phyloP scores from a whole-genome alignment of 1,140 invertebrate species.

The Drosophila kanapiae region DNA sequence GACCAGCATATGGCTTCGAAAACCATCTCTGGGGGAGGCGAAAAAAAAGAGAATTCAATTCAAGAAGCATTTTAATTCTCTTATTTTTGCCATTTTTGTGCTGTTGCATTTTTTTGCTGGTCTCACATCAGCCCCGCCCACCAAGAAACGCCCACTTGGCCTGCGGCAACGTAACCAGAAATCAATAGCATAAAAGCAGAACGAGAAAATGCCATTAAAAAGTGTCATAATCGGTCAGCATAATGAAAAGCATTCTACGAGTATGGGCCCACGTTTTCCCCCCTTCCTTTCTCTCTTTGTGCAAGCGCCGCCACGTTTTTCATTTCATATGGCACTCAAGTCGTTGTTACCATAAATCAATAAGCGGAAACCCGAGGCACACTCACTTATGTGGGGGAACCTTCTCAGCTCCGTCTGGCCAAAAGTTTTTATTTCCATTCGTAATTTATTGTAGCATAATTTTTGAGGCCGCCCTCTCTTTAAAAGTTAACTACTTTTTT shows the following conservation, averaged over 20 bases:
- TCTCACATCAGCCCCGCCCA: slow-evolving; percentile 3
- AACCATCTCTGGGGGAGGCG: slow-evolving; percentile 27
- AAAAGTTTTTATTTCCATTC: slow-evolving; percentile 7
- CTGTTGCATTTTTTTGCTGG: slow-evolving; percentile 18
- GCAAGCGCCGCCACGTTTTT: not conserved
- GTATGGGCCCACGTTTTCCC: slow-evolving; percentile 4
- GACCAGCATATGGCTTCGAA: slow-evolving; percentile 60
- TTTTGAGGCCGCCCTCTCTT: slow-evolving; percentile 27
- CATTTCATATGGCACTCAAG: slow-evolving; percentile 28
- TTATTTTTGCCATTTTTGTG: slow-evolving; percentile 13
- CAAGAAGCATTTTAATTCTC: slow-evolving; percentile 46
- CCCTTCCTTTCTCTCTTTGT: not conserved
- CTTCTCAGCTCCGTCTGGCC: not conserved
- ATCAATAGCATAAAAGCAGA: slow-evolving; percentile 79
- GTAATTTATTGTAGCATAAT: slow-evolving; percentile 73
- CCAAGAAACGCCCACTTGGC: not conserved
- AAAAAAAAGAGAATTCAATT: slow-evolving; percentile 48
- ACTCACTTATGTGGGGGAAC: not conserved
- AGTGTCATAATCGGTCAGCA: slow-evolving; percentile 82
- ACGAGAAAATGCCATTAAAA: slow-evolving; percentile 81
- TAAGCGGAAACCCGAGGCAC: slow-evolving; percentile 60
- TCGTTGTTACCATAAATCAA: slow-evolving; percentile 68
- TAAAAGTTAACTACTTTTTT: not conserved
- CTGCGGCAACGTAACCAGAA: slow-evolving; percentile 65
- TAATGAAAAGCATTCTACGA: slow-evolving; percentile 65